Evolutionary conservation across 2,797 vertebrate species (phyloP).

Genomic region (Silurus lanzhouensis): DNA sequence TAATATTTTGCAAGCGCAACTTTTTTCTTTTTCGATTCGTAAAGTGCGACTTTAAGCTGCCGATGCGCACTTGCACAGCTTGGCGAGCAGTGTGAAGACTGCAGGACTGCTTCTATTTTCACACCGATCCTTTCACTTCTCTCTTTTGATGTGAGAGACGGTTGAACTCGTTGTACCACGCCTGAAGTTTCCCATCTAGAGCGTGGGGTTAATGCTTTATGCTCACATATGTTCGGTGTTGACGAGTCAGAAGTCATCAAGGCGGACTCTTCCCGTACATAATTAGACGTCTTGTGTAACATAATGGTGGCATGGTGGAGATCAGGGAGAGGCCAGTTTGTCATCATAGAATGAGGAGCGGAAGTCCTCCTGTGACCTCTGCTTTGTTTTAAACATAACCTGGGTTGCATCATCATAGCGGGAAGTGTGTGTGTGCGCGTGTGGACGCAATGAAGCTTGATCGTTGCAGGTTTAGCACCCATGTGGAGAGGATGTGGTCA

Average conservation of each 20-base stretch:
- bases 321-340: conserved; percentile 3
- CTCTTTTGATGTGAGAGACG: conserved; percentile 37
- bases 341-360: not conserved
- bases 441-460: conserved; percentile 12
- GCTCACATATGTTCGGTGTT: too few species aligned
- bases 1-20: not conserved
- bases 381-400: not conserved
- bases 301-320: not conserved
- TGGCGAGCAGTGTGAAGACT: not conserved
- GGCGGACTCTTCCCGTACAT: not conserved
- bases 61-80: too few species aligned
- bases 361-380: conserved; percentile 5
- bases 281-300: not conserved
- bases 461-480: conserved; percentile 14
- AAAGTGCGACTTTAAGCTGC: not conserved
- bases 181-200: not conserved
- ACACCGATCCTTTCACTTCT: conserved; percentile 64
- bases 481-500: conserved; percentile 55
- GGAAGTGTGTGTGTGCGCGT: not conserved
- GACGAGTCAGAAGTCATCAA: not conserved
- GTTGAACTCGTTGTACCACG: conserved; percentile 7
- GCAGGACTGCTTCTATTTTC: conserved; percentile 34
- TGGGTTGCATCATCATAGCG: conserved; percentile 1
- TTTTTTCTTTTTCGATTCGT: not conserved
- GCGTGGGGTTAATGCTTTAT: not conserved